Conservation (phyloP, 1,140 invertebrate species). For the Eubasilissa regina region DNA sequence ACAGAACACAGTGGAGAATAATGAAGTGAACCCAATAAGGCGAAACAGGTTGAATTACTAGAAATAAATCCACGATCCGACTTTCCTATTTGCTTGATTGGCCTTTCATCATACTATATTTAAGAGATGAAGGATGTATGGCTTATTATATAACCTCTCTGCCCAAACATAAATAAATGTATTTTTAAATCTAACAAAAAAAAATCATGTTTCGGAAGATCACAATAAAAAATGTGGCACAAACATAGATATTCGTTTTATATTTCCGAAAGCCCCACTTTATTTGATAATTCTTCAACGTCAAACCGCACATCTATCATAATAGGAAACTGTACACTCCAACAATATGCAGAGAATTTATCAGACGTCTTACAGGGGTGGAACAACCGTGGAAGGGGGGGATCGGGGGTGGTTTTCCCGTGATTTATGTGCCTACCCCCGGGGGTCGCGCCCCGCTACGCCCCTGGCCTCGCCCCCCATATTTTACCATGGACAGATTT, state of each 20-base stretch:
- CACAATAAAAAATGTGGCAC: neutral
- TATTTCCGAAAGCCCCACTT: constrained; percentile 15
- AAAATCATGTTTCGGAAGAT: too few species aligned
- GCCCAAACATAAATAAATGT: too few species aligned
- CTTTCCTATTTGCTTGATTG: too few species aligned
- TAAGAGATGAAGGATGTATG: too few species aligned
- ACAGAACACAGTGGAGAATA: too few species aligned
- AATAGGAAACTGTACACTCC: constrained; percentile 43
- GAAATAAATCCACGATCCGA: too few species aligned
- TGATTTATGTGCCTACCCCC: constrained; percentile 52
- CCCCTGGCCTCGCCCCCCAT: constrained; percentile 50
- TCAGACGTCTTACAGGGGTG: constrained; percentile 49
- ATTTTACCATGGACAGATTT: constrained; percentile 60
- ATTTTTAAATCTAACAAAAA: too few species aligned
- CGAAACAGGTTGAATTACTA: too few species aligned
- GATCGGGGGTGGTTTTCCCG: constrained; percentile 8
- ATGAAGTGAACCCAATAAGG: too few species aligned
- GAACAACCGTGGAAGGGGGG: constrained; percentile 6
- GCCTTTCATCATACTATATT: too few species aligned
- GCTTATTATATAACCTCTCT: too few species aligned
- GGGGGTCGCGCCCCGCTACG: constrained; percentile 47
- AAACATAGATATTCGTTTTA: neutral
- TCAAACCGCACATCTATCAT: constrained; percentile 40
- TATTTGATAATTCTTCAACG: constrained; percentile 37
- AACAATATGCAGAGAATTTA: constrained; percentile 49